These are phyloP conservation scores for Leptinotarsa lineolata DNA, from an alignment of 1,140 invertebrate species.

Conservation along the genomic window DNA sequence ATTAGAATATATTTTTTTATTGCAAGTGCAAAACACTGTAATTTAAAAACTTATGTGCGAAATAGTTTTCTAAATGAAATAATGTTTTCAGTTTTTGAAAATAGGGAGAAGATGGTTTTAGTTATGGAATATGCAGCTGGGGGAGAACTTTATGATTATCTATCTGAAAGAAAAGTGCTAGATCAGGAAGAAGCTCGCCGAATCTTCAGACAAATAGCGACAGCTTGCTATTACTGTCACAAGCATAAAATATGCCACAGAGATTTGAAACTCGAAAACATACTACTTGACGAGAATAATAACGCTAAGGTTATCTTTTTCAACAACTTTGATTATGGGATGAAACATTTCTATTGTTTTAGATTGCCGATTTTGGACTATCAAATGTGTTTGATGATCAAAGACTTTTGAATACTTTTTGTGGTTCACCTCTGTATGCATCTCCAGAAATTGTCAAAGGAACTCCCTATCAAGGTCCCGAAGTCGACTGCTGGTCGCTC, in stretches of 20 bases:
- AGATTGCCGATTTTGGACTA: slow-evolving; percentile 98
- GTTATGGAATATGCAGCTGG: slow-evolving; percentile 99
- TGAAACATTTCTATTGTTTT: slow-evolving; percentile 31
- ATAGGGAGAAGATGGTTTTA: slow-evolving; percentile 97
- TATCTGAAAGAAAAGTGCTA: slow-evolving; percentile 90
- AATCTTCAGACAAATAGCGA: slow-evolving; percentile 97
- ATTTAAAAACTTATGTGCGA: too few species aligned
- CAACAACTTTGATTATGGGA: background rate
- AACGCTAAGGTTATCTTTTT: slow-evolving; percentile 84
- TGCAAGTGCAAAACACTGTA: too few species aligned
- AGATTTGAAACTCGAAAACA: slow-evolving; percentile 99
- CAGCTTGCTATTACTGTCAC: slow-evolving; percentile 98
- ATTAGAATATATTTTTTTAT: too few species aligned
- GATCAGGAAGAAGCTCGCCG: slow-evolving; percentile 90
- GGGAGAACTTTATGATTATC: slow-evolving; percentile 97
- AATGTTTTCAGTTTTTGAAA: slow-evolving; percentile 86
- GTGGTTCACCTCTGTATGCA: slow-evolving; percentile 96
- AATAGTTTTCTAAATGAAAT: background rate
- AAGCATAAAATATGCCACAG: slow-evolving; percentile 98
- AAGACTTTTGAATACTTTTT: slow-evolving; percentile 90
- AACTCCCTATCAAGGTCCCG: slow-evolving; percentile 95
- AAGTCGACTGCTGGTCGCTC: slow-evolving; percentile 94
- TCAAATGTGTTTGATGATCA: slow-evolving; percentile 96
- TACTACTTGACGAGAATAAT: slow-evolving; percentile 91
- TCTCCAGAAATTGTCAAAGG: slow-evolving; percentile 99